Percentiles rank a stretch among this genome's conserved stretches.
phyloP scores from a whole-genome alignment of 2,113 vertebrate genomes.

The Potamarius usumacintae region DNA sequence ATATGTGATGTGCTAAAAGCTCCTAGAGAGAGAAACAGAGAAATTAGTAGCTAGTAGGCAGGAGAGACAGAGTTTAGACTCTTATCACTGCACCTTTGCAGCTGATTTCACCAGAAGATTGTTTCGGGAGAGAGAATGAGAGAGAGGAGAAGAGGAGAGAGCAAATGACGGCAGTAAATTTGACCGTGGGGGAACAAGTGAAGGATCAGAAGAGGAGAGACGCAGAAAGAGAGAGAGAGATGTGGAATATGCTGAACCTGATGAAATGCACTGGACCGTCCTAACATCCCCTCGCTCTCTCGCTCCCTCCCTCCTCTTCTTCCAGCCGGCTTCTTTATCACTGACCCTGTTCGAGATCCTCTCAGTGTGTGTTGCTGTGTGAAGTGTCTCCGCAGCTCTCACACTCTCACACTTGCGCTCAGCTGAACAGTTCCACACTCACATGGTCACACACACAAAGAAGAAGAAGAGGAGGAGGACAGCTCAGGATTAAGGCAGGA shows the following conservation, averaged over 20 bases:
- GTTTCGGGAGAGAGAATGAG: conserved; percentile 35
- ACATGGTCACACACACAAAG: neutral
- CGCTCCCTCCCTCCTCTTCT: conserved; percentile 49
- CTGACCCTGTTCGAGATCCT: conserved; percentile 50
- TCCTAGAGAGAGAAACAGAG: conserved; percentile 16
- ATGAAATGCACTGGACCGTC: conserved; percentile 38
- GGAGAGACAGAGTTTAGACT: conserved; percentile 23
- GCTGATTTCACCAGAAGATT: conserved; percentile 56
- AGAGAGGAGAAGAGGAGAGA: conserved; percentile 37
- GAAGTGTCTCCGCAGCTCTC: conserved; percentile 47
- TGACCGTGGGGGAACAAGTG: neutral
- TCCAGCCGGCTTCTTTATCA: conserved; percentile 51
- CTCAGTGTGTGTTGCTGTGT: conserved; percentile 47
- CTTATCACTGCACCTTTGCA: conserved; percentile 54
- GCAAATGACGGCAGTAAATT: conserved; percentile 24
- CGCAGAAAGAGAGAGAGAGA: conserved; percentile 17
- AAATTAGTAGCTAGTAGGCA: conserved; percentile 31
- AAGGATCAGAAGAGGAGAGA: neutral
- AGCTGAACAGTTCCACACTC: neutral
- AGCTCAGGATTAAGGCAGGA: conserved; percentile 5
- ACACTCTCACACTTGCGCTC: neutral
- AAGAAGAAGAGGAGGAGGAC: neutral
- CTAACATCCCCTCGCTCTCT: conserved; percentile 47
- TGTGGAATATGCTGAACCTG: conserved; percentile 40
- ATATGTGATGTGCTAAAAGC: conserved; percentile 7